Base-by-base conservation (phyloP, 2,797 vertebrate genomes). In the Vireo griseus region DNA sequence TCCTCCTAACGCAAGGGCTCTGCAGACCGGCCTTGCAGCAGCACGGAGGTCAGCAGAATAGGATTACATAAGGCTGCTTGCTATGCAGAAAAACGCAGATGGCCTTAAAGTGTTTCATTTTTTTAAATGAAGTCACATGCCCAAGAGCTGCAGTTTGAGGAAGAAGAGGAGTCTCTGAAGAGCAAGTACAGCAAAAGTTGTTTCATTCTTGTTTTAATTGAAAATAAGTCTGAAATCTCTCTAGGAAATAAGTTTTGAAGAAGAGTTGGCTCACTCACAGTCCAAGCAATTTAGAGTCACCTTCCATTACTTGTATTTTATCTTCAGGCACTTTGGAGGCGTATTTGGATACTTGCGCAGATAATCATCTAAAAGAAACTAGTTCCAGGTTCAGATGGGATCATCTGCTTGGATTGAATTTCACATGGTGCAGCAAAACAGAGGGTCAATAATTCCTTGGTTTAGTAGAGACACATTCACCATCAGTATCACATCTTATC, bases 31-130 rank as follows among this genome's bases (percentile, higher is more conserved):
- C 89, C 86, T 65, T 96, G 77, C 73, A 96, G 90, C 76, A 63
- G 69, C 50, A 93, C 80, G 83, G 92, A 69, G 96, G 94, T 96
- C 95, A 95, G 94, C 85, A 91, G 91, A 83, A 90, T 44, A 69
- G 62, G 59, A 95, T 97, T 94, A 97, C 95, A 48, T 90, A 94
- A 94, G 75, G 81, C 94, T 92, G 89, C 77, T 94, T 72, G 78
- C 92, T 96, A 96, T 94, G 91, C 87, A 83, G 87, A 92, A 94
- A 94, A 84, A 88, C 6, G 4, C 96, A 96, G 96, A 96, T 94
- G 95, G 89, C 67, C 80, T 86, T 59, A 66, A 94, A 92, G 90
- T 92, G 76, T 95, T 95, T 94, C 66, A 71, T 87, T 94, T 96
- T 94, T 90, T 93, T 9, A 88, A 83, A 86, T 45, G 44, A 91